phyloP scores from a whole-genome alignment of 2,113 vertebrate genomes.

The Rissa tridactyla region DNA sequence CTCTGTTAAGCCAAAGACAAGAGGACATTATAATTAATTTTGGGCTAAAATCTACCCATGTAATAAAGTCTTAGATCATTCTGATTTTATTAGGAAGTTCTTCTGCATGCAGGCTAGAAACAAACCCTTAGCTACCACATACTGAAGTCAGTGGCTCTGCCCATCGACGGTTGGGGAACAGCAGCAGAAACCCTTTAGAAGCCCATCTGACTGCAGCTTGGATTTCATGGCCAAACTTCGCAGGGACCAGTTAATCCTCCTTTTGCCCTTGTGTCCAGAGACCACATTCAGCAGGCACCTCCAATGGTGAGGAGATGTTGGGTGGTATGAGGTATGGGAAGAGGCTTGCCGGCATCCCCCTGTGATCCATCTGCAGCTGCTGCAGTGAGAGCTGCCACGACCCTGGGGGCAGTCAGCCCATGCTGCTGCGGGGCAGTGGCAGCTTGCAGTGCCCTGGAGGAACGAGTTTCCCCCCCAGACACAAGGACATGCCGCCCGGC shows the following conservation, averaged over 20 bases:
- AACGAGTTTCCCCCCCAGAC: not conserved
- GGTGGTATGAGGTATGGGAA: not conserved
- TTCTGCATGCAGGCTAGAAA: not conserved
- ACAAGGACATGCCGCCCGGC: not conserved
- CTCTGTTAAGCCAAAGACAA: not conserved
- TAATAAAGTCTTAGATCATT: not conserved
- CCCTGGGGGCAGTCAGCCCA: rapidly evolving
- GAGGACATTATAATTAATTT: not conserved
- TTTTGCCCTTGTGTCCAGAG: not conserved
- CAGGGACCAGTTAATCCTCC: not conserved
- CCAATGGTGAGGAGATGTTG: not conserved
- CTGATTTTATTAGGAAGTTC: not conserved
- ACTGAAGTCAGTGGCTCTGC: not conserved
- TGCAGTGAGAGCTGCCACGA: not conserved
- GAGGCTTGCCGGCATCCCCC: not conserved
- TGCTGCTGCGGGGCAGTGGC: not conserved
- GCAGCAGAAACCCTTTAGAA: not conserved
- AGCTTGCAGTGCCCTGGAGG: not conserved
- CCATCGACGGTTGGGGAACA: rapidly evolving
- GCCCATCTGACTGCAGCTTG: not conserved
- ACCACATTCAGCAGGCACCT: not conserved
- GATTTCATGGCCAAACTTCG: not conserved
- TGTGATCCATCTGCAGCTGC: not conserved
- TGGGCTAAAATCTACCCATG: not conserved
- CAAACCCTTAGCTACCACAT: not conserved